phyloP scores from a whole-genome alignment of 2,113 vertebrate species.

The Pristiophorus japonicus region DNA sequence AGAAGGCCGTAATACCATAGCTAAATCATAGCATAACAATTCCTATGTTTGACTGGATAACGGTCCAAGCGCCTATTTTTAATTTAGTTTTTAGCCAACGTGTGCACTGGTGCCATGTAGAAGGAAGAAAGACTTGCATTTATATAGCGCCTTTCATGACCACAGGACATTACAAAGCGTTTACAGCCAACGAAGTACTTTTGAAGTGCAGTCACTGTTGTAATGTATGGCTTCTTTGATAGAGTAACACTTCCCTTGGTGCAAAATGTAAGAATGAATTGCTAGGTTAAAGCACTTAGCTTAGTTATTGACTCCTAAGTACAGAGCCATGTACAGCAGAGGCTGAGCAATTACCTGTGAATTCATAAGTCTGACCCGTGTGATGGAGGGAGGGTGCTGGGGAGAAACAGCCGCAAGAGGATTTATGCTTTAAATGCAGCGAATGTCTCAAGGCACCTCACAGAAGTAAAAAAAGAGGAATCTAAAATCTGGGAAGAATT shows the following conservation, averaged over 20 bases:
- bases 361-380: not conserved
- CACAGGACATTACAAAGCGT: not conserved
- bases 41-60: not conserved
- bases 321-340: not conserved
- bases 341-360: not conserved
- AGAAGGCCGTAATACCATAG: not conserved
- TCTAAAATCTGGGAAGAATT: not conserved
- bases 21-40: not conserved
- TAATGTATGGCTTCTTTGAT: not conserved
- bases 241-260: not conserved
- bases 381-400: not conserved
- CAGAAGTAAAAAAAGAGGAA: not conserved
- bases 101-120: not conserved
- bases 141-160: not conserved
- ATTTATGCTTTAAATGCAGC: not conserved
- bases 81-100: not conserved
- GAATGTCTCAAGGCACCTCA: not conserved
- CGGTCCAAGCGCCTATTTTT: not conserved
- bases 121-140: not conserved
- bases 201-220: not conserved
- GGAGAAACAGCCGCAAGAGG: not conserved
- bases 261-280: not conserved
- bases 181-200: not conserved
- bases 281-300: not conserved
- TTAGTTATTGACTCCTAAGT: not conserved